A percentile compares a stretch with the other conserved stretches of the same genome.
These are phyloP conservation scores for Achatina immaculata DNA, from an alignment of 1,140 invertebrate genomes.

Conservation along the genomic window DNA sequence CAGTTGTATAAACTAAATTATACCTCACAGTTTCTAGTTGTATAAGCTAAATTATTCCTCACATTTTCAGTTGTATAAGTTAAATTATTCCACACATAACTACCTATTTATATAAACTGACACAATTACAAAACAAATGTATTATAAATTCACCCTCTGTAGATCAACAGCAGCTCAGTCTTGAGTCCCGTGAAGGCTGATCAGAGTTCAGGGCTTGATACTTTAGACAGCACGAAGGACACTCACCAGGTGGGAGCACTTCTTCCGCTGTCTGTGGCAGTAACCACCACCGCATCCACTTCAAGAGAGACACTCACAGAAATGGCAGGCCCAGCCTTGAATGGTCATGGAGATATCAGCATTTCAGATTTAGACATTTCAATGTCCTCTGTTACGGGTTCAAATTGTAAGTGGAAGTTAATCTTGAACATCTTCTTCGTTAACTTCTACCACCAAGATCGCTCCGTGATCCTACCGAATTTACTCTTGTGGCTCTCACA, in stretches of 20 bases:
- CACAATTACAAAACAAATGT: too few species aligned
- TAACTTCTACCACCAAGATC: too few species aligned
- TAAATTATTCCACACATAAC: too few species aligned
- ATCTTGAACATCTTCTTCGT: too few species aligned
- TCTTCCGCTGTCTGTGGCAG: neutral
- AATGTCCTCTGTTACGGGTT: conserved; percentile 8
- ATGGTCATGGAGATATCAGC: conserved; percentile 2
- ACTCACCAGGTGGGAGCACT: neutral
- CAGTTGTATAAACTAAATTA: too few species aligned
- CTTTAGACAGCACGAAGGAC: neutral
- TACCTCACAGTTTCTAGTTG: too few species aligned
- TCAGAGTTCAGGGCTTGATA: neutral
- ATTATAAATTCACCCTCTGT: neutral
- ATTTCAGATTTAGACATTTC: conserved; percentile 31
- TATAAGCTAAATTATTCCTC: too few species aligned
- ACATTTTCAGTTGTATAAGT: too few species aligned
- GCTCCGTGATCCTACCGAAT: too few species aligned
- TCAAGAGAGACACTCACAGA: neutral
- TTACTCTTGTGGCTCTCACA: too few species aligned
- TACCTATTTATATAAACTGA: too few species aligned
- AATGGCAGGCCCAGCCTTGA: neutral
- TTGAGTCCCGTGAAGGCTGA: neutral
- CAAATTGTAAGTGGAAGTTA: conserved; percentile 4
- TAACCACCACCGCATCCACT: neutral
- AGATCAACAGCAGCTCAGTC: neutral